Base-by-base conservation (phyloP, 2,797 vertebrate genomes). In the Falco cherrug region DNA sequence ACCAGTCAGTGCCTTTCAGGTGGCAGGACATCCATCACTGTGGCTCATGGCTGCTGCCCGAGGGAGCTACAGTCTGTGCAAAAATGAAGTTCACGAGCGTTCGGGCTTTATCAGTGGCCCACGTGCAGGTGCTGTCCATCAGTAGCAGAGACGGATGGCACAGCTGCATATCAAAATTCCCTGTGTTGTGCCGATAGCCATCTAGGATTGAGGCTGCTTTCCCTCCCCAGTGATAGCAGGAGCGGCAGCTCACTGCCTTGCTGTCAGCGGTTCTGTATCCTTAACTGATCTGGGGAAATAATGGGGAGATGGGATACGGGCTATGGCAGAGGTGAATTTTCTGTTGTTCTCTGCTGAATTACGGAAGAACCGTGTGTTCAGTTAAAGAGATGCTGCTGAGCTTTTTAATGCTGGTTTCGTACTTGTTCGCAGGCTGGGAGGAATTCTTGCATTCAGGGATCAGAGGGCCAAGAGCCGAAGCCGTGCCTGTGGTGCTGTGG, bases 41-140 rank as follows among this genome's bases (percentile, higher is more conserved):
- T 1, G 1, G 20, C 78, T 64, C 0, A 0, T 22, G 20, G 71
- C n/a, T 2, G 2, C 50, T 87, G 70, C 79, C 39, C 0, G 0
- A 47, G 24, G 57, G 64, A 75, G 53, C 29, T 10, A 4, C 29
- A 65, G 33, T 15, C 67, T 77, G 70, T 73, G 90, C 57, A 75
- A 5, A 87, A 74, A 70, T 43, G 74, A 51, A 74, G 67, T 18
- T 85, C 9, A 48, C 47, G 37, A 84, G 54, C 35, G 10, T 37
- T 75, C 1, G 10, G 26, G 60, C 67, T 53, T 59, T 90, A 28
- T 90, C 77, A 75, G 61, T 0, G 4, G 4, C 54, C 14, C n/a
- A 0, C 0, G 33, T 54, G 50, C 56, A 26, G 77, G 51, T 2
- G 4, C 17, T 7, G 6, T 60, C 88, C 10, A 10, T 71, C 69